Evolutionary conservation across 2,888 invertebrate species (phyloP).

Genomic region (Pachymerium ferrugineum): DNA sequence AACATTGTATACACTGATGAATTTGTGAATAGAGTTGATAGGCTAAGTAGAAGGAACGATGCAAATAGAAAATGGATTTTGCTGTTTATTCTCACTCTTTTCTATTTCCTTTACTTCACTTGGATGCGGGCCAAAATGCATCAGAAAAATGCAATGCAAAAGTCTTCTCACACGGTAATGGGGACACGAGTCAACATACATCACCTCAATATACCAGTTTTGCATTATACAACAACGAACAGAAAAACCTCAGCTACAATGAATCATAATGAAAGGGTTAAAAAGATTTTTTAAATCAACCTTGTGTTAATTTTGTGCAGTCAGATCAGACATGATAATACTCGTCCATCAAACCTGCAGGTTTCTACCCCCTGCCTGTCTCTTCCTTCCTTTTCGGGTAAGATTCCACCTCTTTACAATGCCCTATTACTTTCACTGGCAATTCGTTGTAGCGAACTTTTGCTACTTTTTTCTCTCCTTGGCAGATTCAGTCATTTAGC

Average conservation of each 20-base stretch:
- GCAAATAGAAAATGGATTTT: constrained; percentile 27
- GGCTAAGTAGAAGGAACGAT: constrained; percentile 19
- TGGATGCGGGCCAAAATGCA: constrained; percentile 23
- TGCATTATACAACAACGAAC: not conserved
- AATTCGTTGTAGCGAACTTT: not conserved
- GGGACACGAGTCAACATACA: constrained; percentile 25
- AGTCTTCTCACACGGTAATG: constrained; percentile 6
- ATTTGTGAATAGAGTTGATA: constrained; percentile 24
- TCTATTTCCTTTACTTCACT: constrained; percentile 15
- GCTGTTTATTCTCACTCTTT: constrained; percentile 12
- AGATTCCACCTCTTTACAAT: not conserved
- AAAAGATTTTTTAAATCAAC: not conserved
- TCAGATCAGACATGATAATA: not conserved
- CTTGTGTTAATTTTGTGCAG: not conserved
- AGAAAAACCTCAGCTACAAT: not conserved
- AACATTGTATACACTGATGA: constrained; percentile 1
- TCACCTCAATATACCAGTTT: constrained; percentile 3
- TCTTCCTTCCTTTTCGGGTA: not conserved
- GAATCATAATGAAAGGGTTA: not conserved
- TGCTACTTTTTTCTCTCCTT: not conserved
- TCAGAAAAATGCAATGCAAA: constrained; percentile 21
- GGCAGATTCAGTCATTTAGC: not conserved
- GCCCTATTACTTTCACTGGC: too few species aligned
- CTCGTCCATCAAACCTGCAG: not conserved
- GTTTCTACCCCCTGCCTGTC: not conserved